Conservation (phyloP, 2,888 invertebrate species). For the Lepetodrilus schrolli region DNA sequence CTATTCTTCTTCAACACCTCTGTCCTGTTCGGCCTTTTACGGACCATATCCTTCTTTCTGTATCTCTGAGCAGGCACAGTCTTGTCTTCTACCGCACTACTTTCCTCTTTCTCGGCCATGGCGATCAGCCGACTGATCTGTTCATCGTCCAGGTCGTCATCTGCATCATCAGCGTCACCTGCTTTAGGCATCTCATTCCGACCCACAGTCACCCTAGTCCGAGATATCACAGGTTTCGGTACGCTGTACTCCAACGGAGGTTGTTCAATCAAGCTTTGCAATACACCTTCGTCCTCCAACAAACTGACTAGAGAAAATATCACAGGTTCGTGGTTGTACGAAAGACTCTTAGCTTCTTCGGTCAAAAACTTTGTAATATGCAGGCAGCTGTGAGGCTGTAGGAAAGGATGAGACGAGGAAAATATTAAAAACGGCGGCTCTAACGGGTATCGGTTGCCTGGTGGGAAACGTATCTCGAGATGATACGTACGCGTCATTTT, state of each 20-base stretch:
- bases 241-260: slow-evolving; percentile 55
- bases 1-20: slow-evolving; percentile 58
- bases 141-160: slow-evolving; percentile 34
- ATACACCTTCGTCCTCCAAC: slow-evolving; percentile 60
- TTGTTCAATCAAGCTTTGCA: slow-evolving; percentile 49
- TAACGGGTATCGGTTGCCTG: slow-evolving; percentile 62
- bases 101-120: slow-evolving; percentile 36
- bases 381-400: slow-evolving; percentile 59
- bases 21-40: slow-evolving; percentile 33
- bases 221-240: slow-evolving; percentile 41
- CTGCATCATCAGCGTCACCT: neutral
- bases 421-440: slow-evolving; percentile 67
- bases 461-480: slow-evolving; percentile 67
- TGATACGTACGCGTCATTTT: slow-evolving; percentile 45
- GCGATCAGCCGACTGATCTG: slow-evolving; percentile 39
- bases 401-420: slow-evolving; percentile 51
- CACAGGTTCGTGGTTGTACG: slow-evolving; percentile 56
- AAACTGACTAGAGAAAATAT: slow-evolving; percentile 67
- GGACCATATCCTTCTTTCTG: slow-evolving; percentile 35
- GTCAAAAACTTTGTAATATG: slow-evolving; percentile 63
- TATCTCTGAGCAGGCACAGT: slow-evolving; percentile 29
- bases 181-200: neutral
- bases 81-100: slow-evolving; percentile 19
- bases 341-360: slow-evolving; percentile 53
- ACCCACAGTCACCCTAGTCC: neutral